phyloP scores from a whole-genome alignment of 2,113 vertebrate genomes.

The Mormoops blainvillei region DNA sequence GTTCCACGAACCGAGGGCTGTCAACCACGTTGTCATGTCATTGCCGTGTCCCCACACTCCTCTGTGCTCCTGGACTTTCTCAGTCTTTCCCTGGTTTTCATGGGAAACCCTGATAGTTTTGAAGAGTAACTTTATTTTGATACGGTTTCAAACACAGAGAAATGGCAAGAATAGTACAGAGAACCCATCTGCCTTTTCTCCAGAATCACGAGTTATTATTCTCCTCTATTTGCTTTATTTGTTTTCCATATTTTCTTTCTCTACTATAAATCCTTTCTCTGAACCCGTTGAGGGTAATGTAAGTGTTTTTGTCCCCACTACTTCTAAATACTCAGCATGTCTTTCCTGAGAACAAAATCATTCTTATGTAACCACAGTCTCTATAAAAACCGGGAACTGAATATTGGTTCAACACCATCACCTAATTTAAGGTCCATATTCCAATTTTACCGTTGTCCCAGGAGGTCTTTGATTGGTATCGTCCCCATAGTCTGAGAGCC shows the following conservation, averaged over 20 bases:
- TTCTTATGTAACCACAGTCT: neutral
- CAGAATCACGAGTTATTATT: neutral
- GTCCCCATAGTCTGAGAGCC: neutral
- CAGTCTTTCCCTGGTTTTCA: too few relatives aligned
- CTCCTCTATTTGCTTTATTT: neutral
- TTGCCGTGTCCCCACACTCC: neutral
- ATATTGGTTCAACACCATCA: neutral
- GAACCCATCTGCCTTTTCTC: neutral
- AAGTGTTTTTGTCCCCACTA: neutral
- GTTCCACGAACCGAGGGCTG: neutral
- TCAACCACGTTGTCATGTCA: neutral
- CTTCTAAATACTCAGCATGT: neutral
- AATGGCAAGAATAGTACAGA: neutral
- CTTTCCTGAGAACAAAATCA: neutral
- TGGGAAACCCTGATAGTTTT: neutral
- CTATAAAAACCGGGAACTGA: neutral
- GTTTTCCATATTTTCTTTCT: neutral
- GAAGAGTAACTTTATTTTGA: neutral
- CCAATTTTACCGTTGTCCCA: neutral
- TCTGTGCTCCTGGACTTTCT: neutral
- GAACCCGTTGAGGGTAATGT: neutral
- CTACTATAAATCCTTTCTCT: neutral
- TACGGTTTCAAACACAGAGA: neutral
- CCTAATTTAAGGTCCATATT: neutral
- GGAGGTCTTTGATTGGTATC: neutral